A percentile compares a stretch with the other conserved stretches of the same genome.
Conservation (phyloP, 2,888 invertebrate species). For the Belgica antarctica region DNA sequence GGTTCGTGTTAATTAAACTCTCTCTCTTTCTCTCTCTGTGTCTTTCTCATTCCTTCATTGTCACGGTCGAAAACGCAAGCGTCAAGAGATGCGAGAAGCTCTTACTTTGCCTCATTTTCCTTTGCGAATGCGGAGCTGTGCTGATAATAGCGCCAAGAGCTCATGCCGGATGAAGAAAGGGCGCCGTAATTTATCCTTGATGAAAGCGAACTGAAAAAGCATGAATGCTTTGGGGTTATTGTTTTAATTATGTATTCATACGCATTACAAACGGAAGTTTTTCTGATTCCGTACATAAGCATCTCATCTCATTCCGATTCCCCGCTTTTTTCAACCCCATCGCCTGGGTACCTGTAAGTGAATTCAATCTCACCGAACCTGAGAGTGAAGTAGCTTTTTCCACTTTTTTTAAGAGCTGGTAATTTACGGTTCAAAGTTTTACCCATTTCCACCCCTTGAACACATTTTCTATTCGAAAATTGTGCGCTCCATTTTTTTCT, state of each 20-base stretch:
- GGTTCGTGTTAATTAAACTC: slow-evolving; percentile 25
- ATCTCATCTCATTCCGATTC: too few species aligned
- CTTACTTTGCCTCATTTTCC: slow-evolving; percentile 4
- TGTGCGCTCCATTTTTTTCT: neutral
- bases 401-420: neutral
- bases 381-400: neutral
- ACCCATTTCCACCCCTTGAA: slow-evolving; percentile 9
- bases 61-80: slow-evolving; percentile 8
- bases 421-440: slow-evolving; percentile 38
- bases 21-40: too few species aligned
- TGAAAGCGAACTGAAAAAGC: neutral
- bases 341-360: too few species aligned
- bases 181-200: neutral
- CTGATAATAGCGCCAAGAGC: neutral
- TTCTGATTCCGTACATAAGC: too few species aligned
- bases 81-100: neutral
- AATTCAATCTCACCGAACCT: slow-evolving; percentile 1
- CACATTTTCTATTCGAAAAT: neutral
- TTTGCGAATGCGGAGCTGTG: slow-evolving; percentile 6
- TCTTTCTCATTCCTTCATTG: too few species aligned
- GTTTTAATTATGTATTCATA: slow-evolving; percentile 39
- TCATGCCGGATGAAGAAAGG: slow-evolving; percentile 8
- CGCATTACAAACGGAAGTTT: neutral
- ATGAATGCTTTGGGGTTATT: slow-evolving; percentile 23
- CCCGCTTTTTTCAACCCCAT: neutral